Percentiles rank a stretch among this genome's conserved stretches.
phyloP scores from a whole-genome alignment of 2,888 invertebrate genomes.

The Tetranychus piercei region DNA sequence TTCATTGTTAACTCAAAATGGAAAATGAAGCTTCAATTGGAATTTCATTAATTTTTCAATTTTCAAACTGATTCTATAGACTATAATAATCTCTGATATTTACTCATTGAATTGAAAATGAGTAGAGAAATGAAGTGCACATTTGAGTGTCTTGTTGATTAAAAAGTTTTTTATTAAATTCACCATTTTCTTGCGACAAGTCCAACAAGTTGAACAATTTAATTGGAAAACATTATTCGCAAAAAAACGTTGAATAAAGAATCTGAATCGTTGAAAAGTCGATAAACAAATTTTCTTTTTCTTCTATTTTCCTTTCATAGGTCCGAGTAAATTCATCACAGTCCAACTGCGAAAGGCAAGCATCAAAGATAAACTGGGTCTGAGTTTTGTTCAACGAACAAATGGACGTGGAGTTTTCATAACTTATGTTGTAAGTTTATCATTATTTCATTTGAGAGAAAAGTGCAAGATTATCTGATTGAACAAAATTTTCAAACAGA shows the following conservation, averaged over 20 bases:
- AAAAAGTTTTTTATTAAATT: not conserved
- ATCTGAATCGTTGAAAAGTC: too few species aligned
- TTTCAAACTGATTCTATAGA: not conserved
- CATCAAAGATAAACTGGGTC: slow-evolving; percentile 28
- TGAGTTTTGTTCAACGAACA: slow-evolving; percentile 28
- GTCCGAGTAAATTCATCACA: slow-evolving; percentile 28
- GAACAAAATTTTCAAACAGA: not conserved
- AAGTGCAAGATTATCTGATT: not conserved
- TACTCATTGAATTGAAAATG: not conserved
- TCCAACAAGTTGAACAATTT: not conserved
- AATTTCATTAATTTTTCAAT: not conserved
- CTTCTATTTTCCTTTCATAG: slow-evolving; percentile 22
- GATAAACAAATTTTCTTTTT: too few species aligned
- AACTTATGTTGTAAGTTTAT: slow-evolving; percentile 28
- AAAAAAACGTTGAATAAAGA: too few species aligned
- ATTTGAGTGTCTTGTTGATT: not conserved
- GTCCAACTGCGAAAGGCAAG: slow-evolving; percentile 29
- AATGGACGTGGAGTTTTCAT: slow-evolving; percentile 29
- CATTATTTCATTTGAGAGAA: not conserved
- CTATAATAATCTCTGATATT: not conserved
- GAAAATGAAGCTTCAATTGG: not conserved
- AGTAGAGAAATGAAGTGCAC: not conserved
- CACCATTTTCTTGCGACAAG: not conserved
- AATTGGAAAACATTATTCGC: not conserved
- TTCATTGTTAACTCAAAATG: not conserved